Evolutionary conservation across 2,888 invertebrate species (phyloP), one percentile per base, ranked within the genome.

Genomic region (Diploptera punctata): DNA sequence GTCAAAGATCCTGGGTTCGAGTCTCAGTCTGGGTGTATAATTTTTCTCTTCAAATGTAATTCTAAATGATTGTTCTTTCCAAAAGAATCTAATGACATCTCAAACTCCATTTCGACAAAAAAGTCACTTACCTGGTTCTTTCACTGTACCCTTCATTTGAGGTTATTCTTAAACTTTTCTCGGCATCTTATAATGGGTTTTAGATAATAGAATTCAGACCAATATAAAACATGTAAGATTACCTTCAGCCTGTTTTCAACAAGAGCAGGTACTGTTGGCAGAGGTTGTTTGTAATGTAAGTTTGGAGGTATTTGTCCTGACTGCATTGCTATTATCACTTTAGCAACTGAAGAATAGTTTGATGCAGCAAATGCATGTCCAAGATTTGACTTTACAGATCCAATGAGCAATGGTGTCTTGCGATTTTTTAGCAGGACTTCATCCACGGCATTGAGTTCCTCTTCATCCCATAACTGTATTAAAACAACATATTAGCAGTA

Each of bases 361-460:
- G 81, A 78, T 49, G 79, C 76, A 7, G 86, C 86, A 78, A 89
- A 88, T 5, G 87, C 82, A 77, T 89, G 89, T 1, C 89, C 89
- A 83, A 88, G 85, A 80, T 88, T 89, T 49, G 87, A 86, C 77
- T 89, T 89, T 43, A 87, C 85, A 0, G 87, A 87, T 10, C 89
- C 89, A 72, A 89, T 84, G 21, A 86, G 80, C n/a, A 89, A 81
- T 3, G 88, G 86, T 47, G 85, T 85, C 0, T 86, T 86, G 31
- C 85, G 77, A 74, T 81, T 80, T 33, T 78, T 75, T 75, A 83
- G 82, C 77, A 85, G 83, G 26, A 84, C 80, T 71, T 86, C 84
- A 26, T 83, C 80, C 73, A 88, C 84, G 18, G 86, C 83, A 77
- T 85, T 85, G 29, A 86, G 81, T 79, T 88, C 88, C 76, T 86